These are phyloP conservation scores for Ditylenchus dipsaci DNA, from an alignment of 1,140 invertebrate species.

Conservation along the genomic window DNA sequence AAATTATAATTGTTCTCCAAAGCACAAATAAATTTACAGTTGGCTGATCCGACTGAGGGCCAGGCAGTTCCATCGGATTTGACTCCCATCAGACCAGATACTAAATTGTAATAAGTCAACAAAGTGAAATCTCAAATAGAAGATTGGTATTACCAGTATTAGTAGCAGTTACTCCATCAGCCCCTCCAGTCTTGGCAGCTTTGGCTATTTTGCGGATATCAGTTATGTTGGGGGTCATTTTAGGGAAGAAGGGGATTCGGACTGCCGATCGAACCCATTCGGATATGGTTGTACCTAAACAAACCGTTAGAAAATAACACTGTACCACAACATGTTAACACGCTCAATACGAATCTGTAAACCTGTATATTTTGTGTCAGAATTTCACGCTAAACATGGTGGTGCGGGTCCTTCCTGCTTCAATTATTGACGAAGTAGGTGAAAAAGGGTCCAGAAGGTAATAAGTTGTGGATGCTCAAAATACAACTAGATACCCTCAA, in stretches of 20 bases:
- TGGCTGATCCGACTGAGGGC: slow-evolving; percentile 78
- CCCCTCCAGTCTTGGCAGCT: slow-evolving; percentile 83
- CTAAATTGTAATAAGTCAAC: too few relatives aligned
- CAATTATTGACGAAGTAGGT: too few relatives aligned
- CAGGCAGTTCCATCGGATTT: slow-evolving; percentile 75
- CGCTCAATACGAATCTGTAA: too few relatives aligned
- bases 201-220: slow-evolving; percentile 80
- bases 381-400: too few relatives aligned
- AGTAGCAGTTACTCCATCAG: slow-evolving; percentile 88
- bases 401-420: too few relatives aligned
- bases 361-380: too few relatives aligned
- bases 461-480: too few relatives aligned
- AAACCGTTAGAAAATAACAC: too few relatives aligned
- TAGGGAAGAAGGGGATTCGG: slow-evolving; percentile 90
- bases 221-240: slow-evolving; percentile 94
- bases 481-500: too few relatives aligned
- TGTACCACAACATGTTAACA: too few relatives aligned
- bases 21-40: slow-evolving; percentile 22
- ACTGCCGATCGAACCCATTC: slow-evolving; percentile 71
- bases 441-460: too few relatives aligned
- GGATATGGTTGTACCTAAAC: slow-evolving; percentile 69
- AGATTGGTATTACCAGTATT: slow-evolving; percentile 72
- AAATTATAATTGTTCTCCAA: background rate
- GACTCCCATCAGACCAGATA: slow-evolving; percentile 84
- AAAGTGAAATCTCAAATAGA: too few relatives aligned